A percentile compares a stretch with the other conserved stretches of the same genome.
phyloP scores from a whole-genome alignment of 1,140 invertebrate species.

The Camponotus vicinus region DNA sequence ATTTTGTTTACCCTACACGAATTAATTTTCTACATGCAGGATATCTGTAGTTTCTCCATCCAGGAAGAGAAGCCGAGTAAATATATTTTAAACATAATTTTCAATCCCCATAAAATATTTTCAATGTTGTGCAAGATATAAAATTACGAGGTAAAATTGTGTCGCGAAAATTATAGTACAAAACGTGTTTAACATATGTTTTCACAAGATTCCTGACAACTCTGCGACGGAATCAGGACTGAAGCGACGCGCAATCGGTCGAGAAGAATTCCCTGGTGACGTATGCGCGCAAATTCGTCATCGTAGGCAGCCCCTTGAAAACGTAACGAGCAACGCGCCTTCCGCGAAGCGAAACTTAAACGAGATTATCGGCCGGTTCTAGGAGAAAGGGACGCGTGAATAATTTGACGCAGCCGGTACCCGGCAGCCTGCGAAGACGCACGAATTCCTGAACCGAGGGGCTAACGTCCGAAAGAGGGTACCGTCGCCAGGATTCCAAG shows the following conservation, averaged over 20 bases:
- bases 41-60: neutral
- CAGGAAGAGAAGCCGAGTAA: neutral
- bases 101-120: neutral
- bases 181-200: conserved; percentile 29
- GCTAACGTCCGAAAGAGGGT: conserved; percentile 44
- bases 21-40: neutral
- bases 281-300: conserved; percentile 61
- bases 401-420: conserved; percentile 75
- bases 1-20: conserved; percentile 2
- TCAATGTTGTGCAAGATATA: too few relatives aligned
- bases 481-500: conserved; percentile 75
- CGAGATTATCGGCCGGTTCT: conserved; percentile 72
- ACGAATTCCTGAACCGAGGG: conserved; percentile 49
- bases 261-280: conserved; percentile 36
- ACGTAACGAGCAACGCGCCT: conserved; percentile 60
- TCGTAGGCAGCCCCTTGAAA: conserved; percentile 23
- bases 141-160: conserved; percentile 3
- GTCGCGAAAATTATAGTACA: neutral
- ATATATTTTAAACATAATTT: neutral
- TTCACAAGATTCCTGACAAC: conserved; percentile 21
- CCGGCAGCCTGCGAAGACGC: conserved; percentile 43
- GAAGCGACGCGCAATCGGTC: neutral
- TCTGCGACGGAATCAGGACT: neutral
- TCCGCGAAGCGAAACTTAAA: conserved; percentile 74
- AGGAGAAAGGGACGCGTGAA: conserved; percentile 69